Conservation (phyloP, 35 echinoderm and acorn worm species). For the Diadema setosum region DNA sequence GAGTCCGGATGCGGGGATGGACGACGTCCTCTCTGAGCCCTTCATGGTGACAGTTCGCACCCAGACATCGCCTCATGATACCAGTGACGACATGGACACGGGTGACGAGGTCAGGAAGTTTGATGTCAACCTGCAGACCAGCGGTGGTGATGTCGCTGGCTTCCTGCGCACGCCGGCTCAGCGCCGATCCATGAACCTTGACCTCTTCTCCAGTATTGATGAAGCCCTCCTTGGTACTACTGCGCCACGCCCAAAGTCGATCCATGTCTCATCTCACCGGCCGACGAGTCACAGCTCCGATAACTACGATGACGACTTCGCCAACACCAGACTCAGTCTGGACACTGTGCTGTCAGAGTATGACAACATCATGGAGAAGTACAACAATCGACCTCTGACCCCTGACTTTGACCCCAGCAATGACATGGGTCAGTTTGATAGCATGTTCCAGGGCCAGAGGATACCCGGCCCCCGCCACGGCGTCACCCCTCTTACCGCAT, state of each 20-base stretch:
- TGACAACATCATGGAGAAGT: constrained; percentile 82
- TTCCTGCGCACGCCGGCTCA: constrained; percentile 1
- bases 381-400: constrained; percentile 61
- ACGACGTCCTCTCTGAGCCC: neutral
- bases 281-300: constrained; percentile 26
- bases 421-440: constrained; percentile 12
- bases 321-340: constrained; percentile 56
- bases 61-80: neutral
- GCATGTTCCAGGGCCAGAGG: neutral
- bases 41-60: neutral
- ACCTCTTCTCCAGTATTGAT: neutral
- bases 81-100: neutral
- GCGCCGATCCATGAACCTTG: constrained; percentile 2
- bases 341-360: constrained; percentile 86
- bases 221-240: constrained; percentile 8
- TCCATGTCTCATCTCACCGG: neutral
- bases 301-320: constrained; percentile 15
- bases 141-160: neutral
- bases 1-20: neutral
- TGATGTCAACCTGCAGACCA: neutral
- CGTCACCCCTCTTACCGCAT: neutral
- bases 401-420: constrained; percentile 79
- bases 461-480: neutral
- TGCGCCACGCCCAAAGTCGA: constrained; percentile 3
- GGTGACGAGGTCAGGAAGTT: neutral